phyloP scores from a whole-genome alignment of 2,797 vertebrate genomes.

The Cottoperca gobio region DNA sequence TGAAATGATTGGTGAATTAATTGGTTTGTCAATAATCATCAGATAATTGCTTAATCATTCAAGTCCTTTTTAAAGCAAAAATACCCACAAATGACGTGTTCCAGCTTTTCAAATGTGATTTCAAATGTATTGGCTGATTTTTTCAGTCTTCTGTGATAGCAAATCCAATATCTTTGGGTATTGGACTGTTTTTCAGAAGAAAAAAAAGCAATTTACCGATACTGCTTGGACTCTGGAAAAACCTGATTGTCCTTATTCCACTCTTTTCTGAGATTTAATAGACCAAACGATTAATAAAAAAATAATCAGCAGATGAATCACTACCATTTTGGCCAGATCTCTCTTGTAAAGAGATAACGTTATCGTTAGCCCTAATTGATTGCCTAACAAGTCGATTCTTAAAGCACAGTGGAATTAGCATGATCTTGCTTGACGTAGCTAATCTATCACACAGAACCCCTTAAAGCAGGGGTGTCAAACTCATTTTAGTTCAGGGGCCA shows the following conservation, averaged over 20 bases:
- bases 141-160: not conserved
- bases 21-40: too few species aligned
- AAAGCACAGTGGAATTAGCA: not conserved
- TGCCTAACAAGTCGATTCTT: not conserved
- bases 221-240: not conserved
- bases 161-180: not conserved
- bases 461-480: too few species aligned
- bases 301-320: not conserved
- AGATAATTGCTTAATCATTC: slow-evolving; percentile 1
- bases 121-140: not conserved
- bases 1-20: not conserved
- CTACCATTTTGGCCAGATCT: not conserved
- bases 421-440: not conserved
- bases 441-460: not conserved
- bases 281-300: not conserved
- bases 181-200: too few species aligned
- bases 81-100: too few species aligned
- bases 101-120: too few species aligned
- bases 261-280: not conserved
- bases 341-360: not conserved
- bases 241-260: not conserved
- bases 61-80: not conserved
- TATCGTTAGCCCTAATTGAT: not conserved
- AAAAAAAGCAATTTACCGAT: not conserved
- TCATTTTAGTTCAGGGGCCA: too few species aligned